phyloP scores from a whole-genome alignment of 2,888 invertebrate genomes.

The Magallana nippona region DNA sequence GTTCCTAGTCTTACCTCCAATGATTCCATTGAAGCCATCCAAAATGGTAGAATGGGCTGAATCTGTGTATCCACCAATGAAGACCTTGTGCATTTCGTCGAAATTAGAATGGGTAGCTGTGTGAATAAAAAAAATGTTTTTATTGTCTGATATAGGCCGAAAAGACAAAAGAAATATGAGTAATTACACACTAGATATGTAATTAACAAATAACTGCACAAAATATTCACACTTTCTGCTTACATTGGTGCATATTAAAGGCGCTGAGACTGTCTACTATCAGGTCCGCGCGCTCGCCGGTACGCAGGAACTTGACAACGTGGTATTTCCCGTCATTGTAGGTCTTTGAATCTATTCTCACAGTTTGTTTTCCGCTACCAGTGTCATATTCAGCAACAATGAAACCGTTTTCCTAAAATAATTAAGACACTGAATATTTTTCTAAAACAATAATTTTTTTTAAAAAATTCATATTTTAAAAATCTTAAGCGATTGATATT shows the following conservation, averaged over 20 bases:
- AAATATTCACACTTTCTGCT: neutral
- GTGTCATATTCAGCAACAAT: constrained; percentile 74
- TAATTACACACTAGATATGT: too few relatives aligned
- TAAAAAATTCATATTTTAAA: too few relatives aligned
- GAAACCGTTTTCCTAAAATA: constrained; percentile 73
- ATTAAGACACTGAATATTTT: neutral
- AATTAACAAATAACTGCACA: neutral
- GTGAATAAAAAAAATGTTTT: constrained; percentile 25
- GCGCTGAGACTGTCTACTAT: constrained; percentile 68
- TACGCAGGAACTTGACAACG: constrained; percentile 73
- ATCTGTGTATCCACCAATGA: constrained; percentile 67
- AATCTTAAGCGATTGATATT: too few relatives aligned
- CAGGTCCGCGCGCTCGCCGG: constrained; percentile 69
- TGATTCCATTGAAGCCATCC: constrained; percentile 73
- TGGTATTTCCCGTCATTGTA: constrained; percentile 78
- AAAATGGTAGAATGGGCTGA: constrained; percentile 49
- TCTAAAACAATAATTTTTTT: neutral
- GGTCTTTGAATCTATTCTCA: constrained; percentile 55
- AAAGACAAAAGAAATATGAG: too few relatives aligned
- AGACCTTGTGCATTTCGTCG: constrained; percentile 66
- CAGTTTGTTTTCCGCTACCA: constrained; percentile 62
- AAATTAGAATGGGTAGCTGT: constrained; percentile 63
- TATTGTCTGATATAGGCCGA: too few relatives aligned
- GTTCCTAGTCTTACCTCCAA: constrained; percentile 70
- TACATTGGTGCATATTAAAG: constrained; percentile 45